These are phyloP conservation scores for Saguinus imperator DNA, from an alignment of 2,113 vertebrate species.

Conservation along the genomic window DNA sequence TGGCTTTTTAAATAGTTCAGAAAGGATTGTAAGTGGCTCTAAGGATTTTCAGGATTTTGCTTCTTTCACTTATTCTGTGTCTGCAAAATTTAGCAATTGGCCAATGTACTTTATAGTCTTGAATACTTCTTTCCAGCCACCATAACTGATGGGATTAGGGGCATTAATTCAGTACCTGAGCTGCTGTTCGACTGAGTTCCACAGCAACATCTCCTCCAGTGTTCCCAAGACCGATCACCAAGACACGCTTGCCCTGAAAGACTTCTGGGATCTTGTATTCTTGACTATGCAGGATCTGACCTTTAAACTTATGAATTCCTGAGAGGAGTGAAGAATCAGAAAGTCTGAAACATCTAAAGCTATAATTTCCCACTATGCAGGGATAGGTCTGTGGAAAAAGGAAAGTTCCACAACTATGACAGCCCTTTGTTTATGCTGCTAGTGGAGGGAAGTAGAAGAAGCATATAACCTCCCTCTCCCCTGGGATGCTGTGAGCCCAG, in stretches of 20 bases:
- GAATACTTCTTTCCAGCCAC: background rate
- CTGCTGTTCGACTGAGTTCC: constrained; percentile 88
- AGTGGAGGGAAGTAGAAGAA: background rate
- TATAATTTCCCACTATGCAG: background rate
- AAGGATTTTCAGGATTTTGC: background rate
- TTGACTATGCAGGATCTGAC: constrained; percentile 88
- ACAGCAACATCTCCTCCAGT: constrained; percentile 91
- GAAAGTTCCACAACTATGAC: background rate
- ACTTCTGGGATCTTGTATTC: constrained; percentile 87
- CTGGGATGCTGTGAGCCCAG: background rate
- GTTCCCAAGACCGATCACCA: constrained; percentile 92
- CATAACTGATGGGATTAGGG: background rate
- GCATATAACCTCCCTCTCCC: background rate
- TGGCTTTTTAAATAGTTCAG: background rate
- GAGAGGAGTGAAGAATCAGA: constrained; percentile 35
- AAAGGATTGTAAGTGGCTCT: background rate
- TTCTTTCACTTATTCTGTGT: background rate
- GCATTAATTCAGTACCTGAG: constrained; percentile 84
- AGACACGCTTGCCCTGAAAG: constrained; percentile 87
- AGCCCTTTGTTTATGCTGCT: background rate
- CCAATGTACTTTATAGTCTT: background rate
- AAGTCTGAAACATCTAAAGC: background rate
- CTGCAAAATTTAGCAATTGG: background rate
- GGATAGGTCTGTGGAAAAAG: background rate
- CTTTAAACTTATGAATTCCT: constrained; percentile 92